Evolutionary conservation across 2,797 vertebrate species (phyloP), one percentile per base, ranked within the genome.

Genomic region (Lophotriccus pileatus): DNA sequence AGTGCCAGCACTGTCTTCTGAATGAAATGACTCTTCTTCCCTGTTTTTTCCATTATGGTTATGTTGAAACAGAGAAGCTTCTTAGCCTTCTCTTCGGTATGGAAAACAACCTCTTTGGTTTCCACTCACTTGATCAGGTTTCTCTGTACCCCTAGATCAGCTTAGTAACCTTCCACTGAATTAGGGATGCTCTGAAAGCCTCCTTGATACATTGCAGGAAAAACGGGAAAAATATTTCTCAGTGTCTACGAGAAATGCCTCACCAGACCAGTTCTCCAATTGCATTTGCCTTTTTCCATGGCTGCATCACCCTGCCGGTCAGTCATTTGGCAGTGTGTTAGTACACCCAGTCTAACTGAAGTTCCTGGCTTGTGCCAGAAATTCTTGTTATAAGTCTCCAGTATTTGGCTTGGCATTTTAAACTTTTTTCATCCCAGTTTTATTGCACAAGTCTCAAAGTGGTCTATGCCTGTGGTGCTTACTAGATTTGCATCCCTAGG

Each of bases 41-140:
- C 76, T 96, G 81, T 62, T 94, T 96, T 96, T 95, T 95, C 91
- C 91, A 81, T 94, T 76, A 53, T 30, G 59, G 36, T 79, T 94
- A 37, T 95, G 74, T 86, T 93, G 94, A 88, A 95, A 96, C 55
- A 95, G 85, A 88, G 74, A 67, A 88, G 91, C 55, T 56, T 95
- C 87, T 94, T 84, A 94, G 63, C 36, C 67, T 90, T 91, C 55
- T 10, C 73, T 87, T 90, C 73, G 77, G 79, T 84, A 4, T 67
- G 94, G 90, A 96, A 96, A 96, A 95, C 83, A 95, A 88, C 44
- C 59, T 88, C 88, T 95, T 95, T 88, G 63, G 88, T 94, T 96
- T 95, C 94, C 70, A 91, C 55, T 91, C 55, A 55, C 77, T 91
- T 78, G 85, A 90, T 96, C 95, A 91, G 55, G 69, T 94, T 96